Evolutionary conservation across 2,888 invertebrate species (phyloP), one percentile per base, ranked within the genome.

Genomic region (Cecidostiba fungosa): DNA sequence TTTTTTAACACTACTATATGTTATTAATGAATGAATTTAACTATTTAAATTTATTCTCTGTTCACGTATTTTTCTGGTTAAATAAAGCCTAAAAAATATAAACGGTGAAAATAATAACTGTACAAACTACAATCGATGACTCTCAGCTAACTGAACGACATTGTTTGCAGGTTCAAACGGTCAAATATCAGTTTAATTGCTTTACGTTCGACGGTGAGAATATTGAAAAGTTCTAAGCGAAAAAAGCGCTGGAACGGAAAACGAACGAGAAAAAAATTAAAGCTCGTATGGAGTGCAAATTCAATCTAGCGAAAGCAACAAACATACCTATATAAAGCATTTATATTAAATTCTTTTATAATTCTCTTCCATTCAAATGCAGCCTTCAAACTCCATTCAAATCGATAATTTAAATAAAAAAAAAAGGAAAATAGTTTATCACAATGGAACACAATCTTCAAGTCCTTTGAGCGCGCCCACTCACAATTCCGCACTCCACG

Each of bases 131-230:
- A 66, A 74, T 76, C 36, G 36, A 76, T 66, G 62, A 36, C n/a
- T 81, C 10, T 73, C 47, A 10, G 8, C 29, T 19, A 47, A 3
- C 72, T 32, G 66, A 69, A 36, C 50, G 66, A 47, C 50, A 69
- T 66, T 82, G 76, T 82, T 81, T 82, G 76, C 50, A 66, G 23
- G 32, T 76, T 76, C 69, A 69, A 76, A 76, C 26, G 50, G 50
- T 43, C 36, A 76, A 82, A 82, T 82, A 76, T 82, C 82, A 69
- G 82, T 76, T 82, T 82, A 76, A 82, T 76, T 82, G 66, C 82
- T 74, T 82, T 23, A 19, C 47, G 16, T 74, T 29, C 47, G 29
- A n/a, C 16, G 62, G 62, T 5, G 47, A 69, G 69, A 76, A 76
- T 82, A 82, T 69, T 50, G 69, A 69, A 76, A 69, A 82, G 50